phyloP scores from a whole-genome alignment of 1,140 invertebrate genomes.

The Gryllus bimaculatus region DNA sequence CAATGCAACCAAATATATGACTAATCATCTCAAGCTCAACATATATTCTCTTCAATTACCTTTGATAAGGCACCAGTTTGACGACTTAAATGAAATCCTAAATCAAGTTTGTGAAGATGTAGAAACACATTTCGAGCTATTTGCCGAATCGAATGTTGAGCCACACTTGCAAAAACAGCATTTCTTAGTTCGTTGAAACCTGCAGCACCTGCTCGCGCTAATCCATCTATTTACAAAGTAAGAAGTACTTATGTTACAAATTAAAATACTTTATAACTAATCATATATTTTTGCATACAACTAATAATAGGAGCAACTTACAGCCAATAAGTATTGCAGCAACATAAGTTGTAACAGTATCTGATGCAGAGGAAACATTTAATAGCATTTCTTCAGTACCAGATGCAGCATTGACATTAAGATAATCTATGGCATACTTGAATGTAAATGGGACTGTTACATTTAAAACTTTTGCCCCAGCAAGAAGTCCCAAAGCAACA shows the following conservation, averaged over 20 bases:
- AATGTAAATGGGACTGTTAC: constrained; percentile 95
- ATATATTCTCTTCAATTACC: constrained; percentile 30
- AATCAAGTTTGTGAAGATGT: constrained; percentile 93
- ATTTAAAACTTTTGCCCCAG: constrained; percentile 79
- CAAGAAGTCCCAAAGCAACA: constrained; percentile 67
- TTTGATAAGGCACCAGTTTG: constrained; percentile 88
- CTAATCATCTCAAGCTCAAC: no score
- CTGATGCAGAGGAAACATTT: constrained; percentile 57
- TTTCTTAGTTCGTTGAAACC: constrained; percentile 95
- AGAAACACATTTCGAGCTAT: constrained; percentile 93
- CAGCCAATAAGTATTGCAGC: constrained; percentile 82
- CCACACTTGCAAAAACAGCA: constrained; percentile 97
- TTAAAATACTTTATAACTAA: neutral
- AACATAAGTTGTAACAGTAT: constrained; percentile 60
- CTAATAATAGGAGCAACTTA: constrained; percentile 46
- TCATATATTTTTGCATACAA: neutral
- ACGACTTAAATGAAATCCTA: constrained; percentile 85
- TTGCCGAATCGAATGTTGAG: constrained; percentile 89
- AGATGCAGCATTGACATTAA: constrained; percentile 53
- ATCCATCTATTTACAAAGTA: constrained; percentile 63
- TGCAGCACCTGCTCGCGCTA: constrained; percentile 77
- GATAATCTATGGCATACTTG: constrained; percentile 84
- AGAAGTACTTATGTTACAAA: constrained; percentile 10
- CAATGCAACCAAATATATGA: no score
- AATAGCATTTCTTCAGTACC: constrained; percentile 40